Percentiles rank a stretch among this genome's conserved stretches.
phyloP scores from a whole-genome alignment of 2,888 invertebrate genomes.

The Carcina quercana region DNA sequence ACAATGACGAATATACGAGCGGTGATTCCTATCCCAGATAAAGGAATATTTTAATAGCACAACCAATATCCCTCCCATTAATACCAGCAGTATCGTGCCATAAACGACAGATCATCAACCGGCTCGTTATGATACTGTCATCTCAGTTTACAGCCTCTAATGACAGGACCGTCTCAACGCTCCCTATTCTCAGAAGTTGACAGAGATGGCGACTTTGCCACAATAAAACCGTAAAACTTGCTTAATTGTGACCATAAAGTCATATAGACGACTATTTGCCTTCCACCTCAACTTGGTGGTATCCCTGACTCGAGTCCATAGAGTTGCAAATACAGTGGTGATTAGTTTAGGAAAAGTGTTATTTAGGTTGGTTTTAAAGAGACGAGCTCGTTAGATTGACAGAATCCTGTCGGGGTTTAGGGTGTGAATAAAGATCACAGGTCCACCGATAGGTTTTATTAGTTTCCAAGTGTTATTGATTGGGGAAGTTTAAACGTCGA shows the following conservation, averaged over 20 bases:
- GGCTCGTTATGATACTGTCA: constrained; percentile 61
- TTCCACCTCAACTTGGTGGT: not conserved
- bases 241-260: constrained; percentile 58
- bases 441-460: constrained; percentile 27
- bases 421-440: constrained; percentile 32
- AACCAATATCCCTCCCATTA: not conserved
- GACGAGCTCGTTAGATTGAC: constrained; percentile 44
- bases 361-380: constrained; percentile 13
- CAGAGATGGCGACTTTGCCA: constrained; percentile 38
- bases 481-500: constrained; percentile 17
- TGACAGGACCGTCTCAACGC: constrained; percentile 38
- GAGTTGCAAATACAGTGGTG: constrained; percentile 6
- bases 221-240: constrained; percentile 63
- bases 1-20: too few species aligned
- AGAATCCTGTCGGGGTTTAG: constrained; percentile 28
- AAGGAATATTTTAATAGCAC: too few species aligned
- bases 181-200: constrained; percentile 62
- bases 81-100: constrained; percentile 23
- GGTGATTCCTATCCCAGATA: too few species aligned
- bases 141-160: constrained; percentile 59
- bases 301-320: constrained; percentile 3
- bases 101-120: constrained; percentile 49
- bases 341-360: not conserved
- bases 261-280: constrained; percentile 29
- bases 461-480: constrained; percentile 40